These are phyloP conservation scores for Coregonus sp. DNA, from an alignment of 2,797 vertebrate species.

Conservation along the genomic window DNA sequence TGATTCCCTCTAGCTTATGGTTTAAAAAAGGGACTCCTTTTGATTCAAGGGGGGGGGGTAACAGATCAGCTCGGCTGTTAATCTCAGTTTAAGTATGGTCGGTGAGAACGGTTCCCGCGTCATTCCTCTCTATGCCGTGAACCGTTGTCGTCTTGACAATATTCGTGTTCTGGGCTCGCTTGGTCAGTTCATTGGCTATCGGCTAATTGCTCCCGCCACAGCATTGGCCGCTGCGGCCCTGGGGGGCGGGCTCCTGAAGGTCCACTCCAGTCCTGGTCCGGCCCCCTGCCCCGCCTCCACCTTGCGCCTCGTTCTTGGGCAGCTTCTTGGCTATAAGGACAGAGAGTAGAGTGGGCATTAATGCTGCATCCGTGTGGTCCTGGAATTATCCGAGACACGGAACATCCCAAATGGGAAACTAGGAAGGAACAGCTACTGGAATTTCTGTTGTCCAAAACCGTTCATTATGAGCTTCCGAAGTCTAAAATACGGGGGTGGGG, in stretches of 20 bases:
- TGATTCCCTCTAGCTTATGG: constrained; percentile 85
- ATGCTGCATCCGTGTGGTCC: too few species aligned
- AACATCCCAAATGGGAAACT: too few species aligned
- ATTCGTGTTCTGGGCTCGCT: constrained; percentile 60
- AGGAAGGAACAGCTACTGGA: too few species aligned
- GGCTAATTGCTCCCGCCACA: constrained; percentile 75
- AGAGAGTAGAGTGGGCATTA: not conserved
- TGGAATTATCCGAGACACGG: too few species aligned
- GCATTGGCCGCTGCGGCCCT: constrained; percentile 83
- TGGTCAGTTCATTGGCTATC: constrained; percentile 59
- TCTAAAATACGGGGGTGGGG: too few species aligned
- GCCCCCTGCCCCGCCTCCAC: constrained; percentile 75
- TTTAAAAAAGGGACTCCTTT: constrained; percentile 53
- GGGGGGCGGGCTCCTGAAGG: constrained; percentile 85
- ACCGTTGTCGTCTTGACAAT: constrained; percentile 60
- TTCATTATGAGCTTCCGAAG: too few species aligned
- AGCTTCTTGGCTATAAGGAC: constrained; percentile 86
- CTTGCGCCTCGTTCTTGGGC: constrained; percentile 89
- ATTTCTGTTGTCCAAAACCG: too few species aligned
- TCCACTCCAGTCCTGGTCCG: constrained; percentile 86
- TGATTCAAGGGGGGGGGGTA: constrained; percentile 47
- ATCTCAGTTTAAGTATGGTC: constrained; percentile 73
- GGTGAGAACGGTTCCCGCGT: constrained; percentile 74
- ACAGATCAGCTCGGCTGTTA: constrained; percentile 72
- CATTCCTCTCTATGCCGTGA: constrained; percentile 57